These are phyloP conservation scores for Drosophila meridiana DNA, from an alignment of 2,888 invertebrate genomes.

Conservation along the genomic window DNA sequence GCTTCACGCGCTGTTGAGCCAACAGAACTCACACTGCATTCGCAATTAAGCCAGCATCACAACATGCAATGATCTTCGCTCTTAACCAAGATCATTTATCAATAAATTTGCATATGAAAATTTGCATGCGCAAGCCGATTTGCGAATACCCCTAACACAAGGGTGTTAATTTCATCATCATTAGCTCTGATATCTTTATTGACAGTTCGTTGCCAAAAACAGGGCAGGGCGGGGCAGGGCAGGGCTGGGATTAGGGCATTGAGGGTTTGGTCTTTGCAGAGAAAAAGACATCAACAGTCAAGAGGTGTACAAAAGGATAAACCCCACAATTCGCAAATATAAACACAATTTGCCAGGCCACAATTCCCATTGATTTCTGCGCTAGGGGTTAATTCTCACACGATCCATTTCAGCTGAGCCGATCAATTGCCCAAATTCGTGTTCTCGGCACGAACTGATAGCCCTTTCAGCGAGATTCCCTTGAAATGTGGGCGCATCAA, in stretches of 20 bases:
- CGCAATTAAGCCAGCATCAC: constrained; percentile 55
- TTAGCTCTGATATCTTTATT: constrained; percentile 62
- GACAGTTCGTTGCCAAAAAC: constrained; percentile 42
- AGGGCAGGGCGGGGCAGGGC: not conserved
- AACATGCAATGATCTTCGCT: constrained; percentile 39
- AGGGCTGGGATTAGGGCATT: not conserved
- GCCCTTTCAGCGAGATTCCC: not conserved
- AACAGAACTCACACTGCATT: not conserved
- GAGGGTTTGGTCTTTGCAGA: constrained; percentile 29
- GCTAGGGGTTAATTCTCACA: constrained; percentile 4
- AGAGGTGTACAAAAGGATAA: constrained; percentile 58
- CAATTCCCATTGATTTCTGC: constrained; percentile 18
- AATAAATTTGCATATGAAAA: constrained; percentile 56
- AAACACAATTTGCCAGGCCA: constrained; percentile 56
- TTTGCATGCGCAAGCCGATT: constrained; percentile 51
- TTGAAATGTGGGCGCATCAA: constrained; percentile 11
- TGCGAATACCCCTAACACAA: constrained; percentile 26
- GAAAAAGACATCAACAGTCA: constrained; percentile 54
- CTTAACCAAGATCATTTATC: constrained; percentile 47
- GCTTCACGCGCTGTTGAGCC: constrained; percentile 12
- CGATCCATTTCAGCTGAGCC: constrained; percentile 15
- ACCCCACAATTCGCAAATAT: constrained; percentile 68
- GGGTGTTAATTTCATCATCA: constrained; percentile 72
- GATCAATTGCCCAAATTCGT: constrained; percentile 28
- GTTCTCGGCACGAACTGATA: not conserved